Evolutionary conservation across 2,888 invertebrate species (phyloP).

Genomic region (Caenorhabditis zanzibari): DNA sequence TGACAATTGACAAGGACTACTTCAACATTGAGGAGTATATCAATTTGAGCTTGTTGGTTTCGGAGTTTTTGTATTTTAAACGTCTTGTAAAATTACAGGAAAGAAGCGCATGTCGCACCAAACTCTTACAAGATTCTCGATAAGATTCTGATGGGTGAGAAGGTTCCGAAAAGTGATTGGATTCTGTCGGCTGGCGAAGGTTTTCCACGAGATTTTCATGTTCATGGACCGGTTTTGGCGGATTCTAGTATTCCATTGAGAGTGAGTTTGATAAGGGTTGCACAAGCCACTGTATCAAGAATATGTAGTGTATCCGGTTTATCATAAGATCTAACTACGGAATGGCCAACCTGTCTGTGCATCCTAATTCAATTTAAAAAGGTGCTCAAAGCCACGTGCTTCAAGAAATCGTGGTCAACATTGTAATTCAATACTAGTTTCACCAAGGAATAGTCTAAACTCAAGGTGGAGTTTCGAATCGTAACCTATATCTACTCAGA

Average conservation of each 20-base stretch:
- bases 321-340: too few species aligned
- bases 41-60: conserved; percentile 35
- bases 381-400: too few species aligned
- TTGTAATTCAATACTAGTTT: too few species aligned
- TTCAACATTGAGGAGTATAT: conserved; percentile 55
- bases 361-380: too few species aligned
- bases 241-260: conserved; percentile 59
- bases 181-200: conserved; percentile 67
- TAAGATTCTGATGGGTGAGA: conserved; percentile 65
- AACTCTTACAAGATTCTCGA: conserved; percentile 49
- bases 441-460: too few species aligned
- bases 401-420: too few species aligned
- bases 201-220: conserved; percentile 59
- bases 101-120: conserved; percentile 33
- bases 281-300: too few species aligned
- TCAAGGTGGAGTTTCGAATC: too few species aligned
- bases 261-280: conserved; percentile 24
- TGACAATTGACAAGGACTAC: conserved; percentile 49
- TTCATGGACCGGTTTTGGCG: conserved; percentile 67
- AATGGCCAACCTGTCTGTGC: too few species aligned
- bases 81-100: conserved; percentile 6
- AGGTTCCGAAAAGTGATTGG: conserved; percentile 66
- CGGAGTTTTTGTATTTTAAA: background rate
- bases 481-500: too few species aligned
- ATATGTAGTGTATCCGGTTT: too few species aligned